A percentile compares a stretch with the other conserved stretches of the same genome.
phyloP scores from a whole-genome alignment of 2,797 vertebrate species.

The Urosaurus nigricauda region DNA sequence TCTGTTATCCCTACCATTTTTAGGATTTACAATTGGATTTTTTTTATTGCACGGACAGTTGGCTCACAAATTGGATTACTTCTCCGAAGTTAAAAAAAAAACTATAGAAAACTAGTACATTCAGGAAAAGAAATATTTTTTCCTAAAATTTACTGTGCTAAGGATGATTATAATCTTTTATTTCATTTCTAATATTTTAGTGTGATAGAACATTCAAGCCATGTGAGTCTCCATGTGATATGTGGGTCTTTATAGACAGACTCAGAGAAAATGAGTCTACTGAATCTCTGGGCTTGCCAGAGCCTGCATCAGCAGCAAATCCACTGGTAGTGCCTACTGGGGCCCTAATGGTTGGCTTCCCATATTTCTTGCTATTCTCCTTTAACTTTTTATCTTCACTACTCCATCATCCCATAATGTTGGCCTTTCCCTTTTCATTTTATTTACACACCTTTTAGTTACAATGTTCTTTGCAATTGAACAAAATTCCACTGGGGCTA shows the following conservation, averaged over 20 bases:
- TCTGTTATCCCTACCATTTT: not conserved
- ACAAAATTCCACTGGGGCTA: not conserved
- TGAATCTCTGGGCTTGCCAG: too few species aligned
- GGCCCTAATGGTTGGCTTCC: not conserved
- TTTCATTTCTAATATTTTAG: not conserved
- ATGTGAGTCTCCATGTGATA: not conserved
- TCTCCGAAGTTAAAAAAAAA: not conserved
- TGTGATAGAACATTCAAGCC: not conserved
- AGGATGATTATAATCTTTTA: not conserved
- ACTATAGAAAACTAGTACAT: not conserved
- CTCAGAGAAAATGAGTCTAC: too few species aligned
- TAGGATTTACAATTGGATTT: not conserved
- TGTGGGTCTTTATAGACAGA: too few species aligned
- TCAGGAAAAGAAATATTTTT: too few species aligned
- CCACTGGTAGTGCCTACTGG: not conserved
- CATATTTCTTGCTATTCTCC: not conserved
- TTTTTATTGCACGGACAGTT: not conserved
- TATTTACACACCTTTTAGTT: not conserved
- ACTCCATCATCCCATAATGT: not conserved
- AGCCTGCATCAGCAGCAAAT: too few species aligned
- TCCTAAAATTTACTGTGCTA: not conserved
- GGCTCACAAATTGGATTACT: not conserved
- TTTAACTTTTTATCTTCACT: not conserved
- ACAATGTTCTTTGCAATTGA: not conserved
- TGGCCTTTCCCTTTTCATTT: not conserved